Evolutionary conservation across 2,113 vertebrate species (phyloP), one percentile per base, ranked within the genome.

Genomic region (Siphamia tubifer): DNA sequence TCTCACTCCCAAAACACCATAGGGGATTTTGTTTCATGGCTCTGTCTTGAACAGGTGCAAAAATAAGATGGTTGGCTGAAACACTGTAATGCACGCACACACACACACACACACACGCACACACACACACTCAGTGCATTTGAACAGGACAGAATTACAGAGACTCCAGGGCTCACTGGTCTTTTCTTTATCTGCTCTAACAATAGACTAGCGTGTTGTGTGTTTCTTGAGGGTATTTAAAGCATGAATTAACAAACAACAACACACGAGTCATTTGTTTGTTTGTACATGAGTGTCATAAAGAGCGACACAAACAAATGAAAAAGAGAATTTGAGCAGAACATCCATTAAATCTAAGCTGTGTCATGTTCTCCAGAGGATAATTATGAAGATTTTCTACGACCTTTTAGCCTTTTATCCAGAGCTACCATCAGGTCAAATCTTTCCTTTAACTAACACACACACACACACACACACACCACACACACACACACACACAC

Each of bases 31-130:
- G 40, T 74, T 77, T 38, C 48, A 74, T 48, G 32, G 32, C 39
- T 68, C 39, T 24, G 21, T 38, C 34, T 53, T 35, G 40, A 74
- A 67, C 65, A 77, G 60, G 54, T 67, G 68, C 35, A 71, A 65
- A 47, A 69, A 66, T 28, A 52, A 12, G 28, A 44, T 60, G 8
- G 31, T 49, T 52, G 35, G 39, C 24, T 67, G 16, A 13, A 63
- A 51, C 31, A 61, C 31, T 32, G 28, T 17, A 32, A 24, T 24
- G 65, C 42, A 71, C 15, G 47, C 13, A 40, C 27, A 48, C 7
- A 42, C 25, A 13, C 36, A 67, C 68, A 48, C 28, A 15, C 31
- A 25, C n/a, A 34, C 30, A 68, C 52, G 34, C 21, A 23, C 47
- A 39, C 32, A 17, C 52, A 31, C 45, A 42, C 38, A 53, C 24